phyloP scores from a whole-genome alignment of 2,888 invertebrate genomes.

The Caenorhabditis afra region DNA sequence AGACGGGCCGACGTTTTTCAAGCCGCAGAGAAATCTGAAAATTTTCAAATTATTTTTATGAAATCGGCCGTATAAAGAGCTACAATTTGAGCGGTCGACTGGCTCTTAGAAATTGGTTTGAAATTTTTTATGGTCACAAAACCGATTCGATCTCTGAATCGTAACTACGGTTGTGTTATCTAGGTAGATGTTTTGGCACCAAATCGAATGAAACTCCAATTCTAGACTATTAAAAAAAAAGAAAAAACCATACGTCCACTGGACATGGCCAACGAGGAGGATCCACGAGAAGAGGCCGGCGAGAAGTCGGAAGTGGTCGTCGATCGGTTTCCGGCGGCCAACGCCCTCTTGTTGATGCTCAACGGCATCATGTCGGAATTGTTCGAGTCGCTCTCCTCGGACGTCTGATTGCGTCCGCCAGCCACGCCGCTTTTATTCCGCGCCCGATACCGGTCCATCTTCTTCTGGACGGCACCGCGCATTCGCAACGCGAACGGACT shows the following conservation, averaged over 20 bases:
- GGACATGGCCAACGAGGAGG: constrained; percentile 43
- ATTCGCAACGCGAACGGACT: constrained; percentile 50
- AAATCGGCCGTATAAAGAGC: too few relatives aligned
- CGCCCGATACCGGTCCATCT: constrained; percentile 68
- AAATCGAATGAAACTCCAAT: too few relatives aligned
- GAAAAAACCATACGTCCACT: constrained; percentile 48
- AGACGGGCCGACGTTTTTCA: too few relatives aligned
- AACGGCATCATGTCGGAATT: constrained; percentile 64
- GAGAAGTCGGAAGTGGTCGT: constrained; percentile 52
- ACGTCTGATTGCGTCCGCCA: constrained; percentile 60
- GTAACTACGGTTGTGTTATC: too few relatives aligned
- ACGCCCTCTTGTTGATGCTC: constrained; percentile 49
- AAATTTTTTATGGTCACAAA: too few relatives aligned
- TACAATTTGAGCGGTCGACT: too few relatives aligned
- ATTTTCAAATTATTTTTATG: too few relatives aligned
- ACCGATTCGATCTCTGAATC: too few relatives aligned
- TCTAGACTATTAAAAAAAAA: too few relatives aligned
- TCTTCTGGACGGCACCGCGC: constrained; percentile 71
- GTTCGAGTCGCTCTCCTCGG: constrained; percentile 71
- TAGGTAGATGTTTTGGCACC: too few relatives aligned
- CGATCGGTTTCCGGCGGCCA: constrained; percentile 40
- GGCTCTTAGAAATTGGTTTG: too few relatives aligned
- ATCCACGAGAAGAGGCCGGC: constrained; percentile 47
- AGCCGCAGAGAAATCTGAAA: too few relatives aligned
- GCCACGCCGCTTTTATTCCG: constrained; percentile 52